phyloP scores from a whole-genome alignment of 2,888 invertebrate species.

The Scrobipalpa costella region DNA sequence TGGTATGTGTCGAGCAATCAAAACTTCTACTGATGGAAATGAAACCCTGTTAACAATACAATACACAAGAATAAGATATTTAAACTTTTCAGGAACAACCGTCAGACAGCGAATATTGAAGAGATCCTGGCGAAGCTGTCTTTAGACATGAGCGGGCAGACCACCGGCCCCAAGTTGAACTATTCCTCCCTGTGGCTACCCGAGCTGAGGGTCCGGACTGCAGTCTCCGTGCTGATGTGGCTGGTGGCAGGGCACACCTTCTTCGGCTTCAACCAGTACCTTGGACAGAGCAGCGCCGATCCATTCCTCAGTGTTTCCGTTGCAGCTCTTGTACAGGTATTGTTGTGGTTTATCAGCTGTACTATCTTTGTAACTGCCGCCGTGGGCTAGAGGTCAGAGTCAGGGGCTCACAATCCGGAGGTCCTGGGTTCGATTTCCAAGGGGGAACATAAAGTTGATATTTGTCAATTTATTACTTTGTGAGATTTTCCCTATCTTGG shows the following conservation, averaged over 20 bases:
- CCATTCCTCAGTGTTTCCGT: constrained; percentile 90
- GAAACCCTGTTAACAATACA: no score
- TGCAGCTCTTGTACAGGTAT: constrained; percentile 75
- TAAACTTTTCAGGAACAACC: constrained; percentile 69
- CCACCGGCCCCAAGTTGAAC: constrained; percentile 65
- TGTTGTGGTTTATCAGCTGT: background rate
- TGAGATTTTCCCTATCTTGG: no score
- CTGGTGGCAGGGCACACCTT: constrained; percentile 90
- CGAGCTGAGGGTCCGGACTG: constrained; percentile 83
- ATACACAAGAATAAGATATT: background rate
- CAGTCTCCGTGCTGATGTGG: constrained; percentile 87
- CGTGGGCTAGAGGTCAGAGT: no score
- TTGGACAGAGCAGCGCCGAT: constrained; percentile 88
- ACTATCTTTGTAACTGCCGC: no score
- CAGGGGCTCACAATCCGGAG: no score
- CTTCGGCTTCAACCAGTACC: constrained; percentile 92
- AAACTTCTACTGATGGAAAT: no score
- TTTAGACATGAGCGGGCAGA: constrained; percentile 47
- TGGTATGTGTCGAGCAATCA: no score
- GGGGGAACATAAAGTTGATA: no score
- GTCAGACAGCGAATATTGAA: constrained; percentile 71
- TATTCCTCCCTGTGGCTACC: constrained; percentile 84
- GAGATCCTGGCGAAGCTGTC: constrained; percentile 63
- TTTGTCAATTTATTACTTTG: no score
- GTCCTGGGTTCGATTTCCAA: no score